phyloP scores from a whole-genome alignment of 2,797 vertebrate species.

The Micromesistius poutassou region DNA sequence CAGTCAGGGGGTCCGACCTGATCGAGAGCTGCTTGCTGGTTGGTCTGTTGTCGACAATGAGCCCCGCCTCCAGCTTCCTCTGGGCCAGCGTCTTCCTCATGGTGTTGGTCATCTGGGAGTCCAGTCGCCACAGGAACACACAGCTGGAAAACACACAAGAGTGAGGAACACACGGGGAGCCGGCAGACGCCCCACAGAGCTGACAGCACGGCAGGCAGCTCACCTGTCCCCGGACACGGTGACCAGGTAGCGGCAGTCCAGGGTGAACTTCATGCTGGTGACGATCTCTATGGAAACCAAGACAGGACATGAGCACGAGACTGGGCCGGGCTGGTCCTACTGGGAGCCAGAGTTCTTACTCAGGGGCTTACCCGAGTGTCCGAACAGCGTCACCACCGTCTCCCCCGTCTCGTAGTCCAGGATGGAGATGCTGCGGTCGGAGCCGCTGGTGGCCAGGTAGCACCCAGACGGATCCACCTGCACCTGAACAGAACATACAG shows the following conservation, averaged over 20 bases:
- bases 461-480: slow-evolving; percentile 86
- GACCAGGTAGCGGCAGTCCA: slow-evolving; percentile 83
- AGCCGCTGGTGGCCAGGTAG: slow-evolving; percentile 87
- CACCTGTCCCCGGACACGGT: slow-evolving; percentile 88
- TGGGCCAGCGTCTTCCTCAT: slow-evolving; percentile 77
- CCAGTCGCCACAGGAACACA: slow-evolving; percentile 85
- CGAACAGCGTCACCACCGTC: slow-evolving; percentile 79
- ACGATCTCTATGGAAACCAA: slow-evolving; percentile 76
- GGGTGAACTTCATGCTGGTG: slow-evolving; percentile 86
- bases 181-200: not conserved
- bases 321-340: too few species aligned
- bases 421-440: slow-evolving; percentile 84
- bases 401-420: slow-evolving; percentile 84
- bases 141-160: slow-evolving; percentile 68
- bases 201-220: not conserved
- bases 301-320: not conserved
- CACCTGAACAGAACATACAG: slow-evolving; percentile 67
- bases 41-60: not conserved
- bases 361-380: slow-evolving; percentile 45
- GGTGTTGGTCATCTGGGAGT: slow-evolving; percentile 75
- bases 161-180: not conserved
- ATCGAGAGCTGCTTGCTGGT: not conserved
- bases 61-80: not conserved
- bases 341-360: not conserved
- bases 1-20: not conserved